phyloP scores from a whole-genome alignment of 2,888 invertebrate species.

The Aphidoletes aphidimyza region DNA sequence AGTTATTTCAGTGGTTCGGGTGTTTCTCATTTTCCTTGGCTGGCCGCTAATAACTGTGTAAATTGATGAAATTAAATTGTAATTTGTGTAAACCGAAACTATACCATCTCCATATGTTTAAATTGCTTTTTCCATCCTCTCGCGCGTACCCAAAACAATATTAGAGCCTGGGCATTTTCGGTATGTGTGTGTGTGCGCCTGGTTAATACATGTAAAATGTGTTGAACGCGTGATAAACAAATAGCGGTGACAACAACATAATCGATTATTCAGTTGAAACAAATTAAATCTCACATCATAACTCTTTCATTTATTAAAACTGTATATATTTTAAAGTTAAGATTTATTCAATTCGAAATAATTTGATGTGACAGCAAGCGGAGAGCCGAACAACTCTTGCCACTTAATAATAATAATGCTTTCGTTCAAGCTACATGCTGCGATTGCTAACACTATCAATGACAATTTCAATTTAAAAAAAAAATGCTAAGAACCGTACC shows the following conservation, averaged over 20 bases:
- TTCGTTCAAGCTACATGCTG: neutral
- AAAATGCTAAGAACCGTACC: too few relatives aligned
- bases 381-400: neutral
- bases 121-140: neutral
- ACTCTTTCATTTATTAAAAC: conserved; percentile 44
- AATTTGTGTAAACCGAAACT: neutral
- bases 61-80: conserved; percentile 33
- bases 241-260: neutral
- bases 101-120: conserved; percentile 13
- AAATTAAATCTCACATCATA: conserved; percentile 52
- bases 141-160: too few relatives aligned
- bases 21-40: neutral
- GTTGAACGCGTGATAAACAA: neutral
- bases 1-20: too few relatives aligned
- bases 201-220: neutral
- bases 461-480: neutral
- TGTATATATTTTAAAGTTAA: neutral
- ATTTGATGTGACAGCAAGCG: neutral
- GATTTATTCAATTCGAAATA: conserved; percentile 20
- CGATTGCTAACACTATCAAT: neutral
- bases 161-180: too few relatives aligned
- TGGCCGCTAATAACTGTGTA: conserved; percentile 18
- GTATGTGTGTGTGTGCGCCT: too few relatives aligned
- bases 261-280: conserved; percentile 16
- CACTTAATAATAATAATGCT: conserved; percentile 12